Evolutionary conservation across 2,113 vertebrate genomes (phyloP).

Genomic region (Cyprinodon tularosa): DNA sequence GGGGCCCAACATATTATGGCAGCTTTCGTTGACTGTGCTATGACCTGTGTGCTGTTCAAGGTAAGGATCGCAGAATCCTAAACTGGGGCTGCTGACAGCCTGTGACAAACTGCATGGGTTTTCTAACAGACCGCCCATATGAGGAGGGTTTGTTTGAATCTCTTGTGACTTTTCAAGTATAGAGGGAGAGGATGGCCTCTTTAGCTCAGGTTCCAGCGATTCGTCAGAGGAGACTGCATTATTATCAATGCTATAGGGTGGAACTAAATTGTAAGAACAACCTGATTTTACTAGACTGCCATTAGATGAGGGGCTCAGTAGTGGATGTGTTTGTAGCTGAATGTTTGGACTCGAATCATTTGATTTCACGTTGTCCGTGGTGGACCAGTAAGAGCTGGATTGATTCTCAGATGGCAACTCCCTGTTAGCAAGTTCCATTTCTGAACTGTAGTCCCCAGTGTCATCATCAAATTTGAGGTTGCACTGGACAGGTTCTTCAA

Average conservation of each 20-base stretch:
- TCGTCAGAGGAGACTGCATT: constrained; percentile 57
- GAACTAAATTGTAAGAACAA: constrained; percentile 57
- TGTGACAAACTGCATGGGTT: constrained; percentile 80
- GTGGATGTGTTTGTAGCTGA: constrained; percentile 85
- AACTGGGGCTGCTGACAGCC: constrained; percentile 72
- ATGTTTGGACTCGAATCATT: constrained; percentile 78
- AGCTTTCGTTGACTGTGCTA: constrained; percentile 48
- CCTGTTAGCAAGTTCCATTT: constrained; percentile 63
- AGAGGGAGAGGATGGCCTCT: constrained; percentile 56
- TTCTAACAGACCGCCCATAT: constrained; percentile 65
- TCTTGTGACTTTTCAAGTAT: constrained; percentile 58
- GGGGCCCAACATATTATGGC: constrained; percentile 64
- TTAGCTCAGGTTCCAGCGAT: constrained; percentile 43
- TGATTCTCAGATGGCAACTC: constrained; percentile 58
- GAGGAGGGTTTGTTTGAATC: constrained; percentile 44
- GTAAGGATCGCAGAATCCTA: constrained; percentile 79
- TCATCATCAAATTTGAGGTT: constrained; percentile 85
- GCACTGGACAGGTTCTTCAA: constrained; percentile 87
- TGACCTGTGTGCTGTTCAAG: constrained; percentile 63
- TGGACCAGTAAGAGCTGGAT: constrained; percentile 71
- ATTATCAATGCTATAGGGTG: constrained; percentile 38
- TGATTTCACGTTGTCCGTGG: constrained; percentile 58
- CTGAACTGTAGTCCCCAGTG: constrained; percentile 79
- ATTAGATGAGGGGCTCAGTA: constrained; percentile 69
- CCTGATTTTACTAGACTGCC: constrained; percentile 48